These are phyloP conservation scores for Leptogaster cylindrica DNA, from an alignment of 2,888 invertebrate genomes.

Conservation along the genomic window DNA sequence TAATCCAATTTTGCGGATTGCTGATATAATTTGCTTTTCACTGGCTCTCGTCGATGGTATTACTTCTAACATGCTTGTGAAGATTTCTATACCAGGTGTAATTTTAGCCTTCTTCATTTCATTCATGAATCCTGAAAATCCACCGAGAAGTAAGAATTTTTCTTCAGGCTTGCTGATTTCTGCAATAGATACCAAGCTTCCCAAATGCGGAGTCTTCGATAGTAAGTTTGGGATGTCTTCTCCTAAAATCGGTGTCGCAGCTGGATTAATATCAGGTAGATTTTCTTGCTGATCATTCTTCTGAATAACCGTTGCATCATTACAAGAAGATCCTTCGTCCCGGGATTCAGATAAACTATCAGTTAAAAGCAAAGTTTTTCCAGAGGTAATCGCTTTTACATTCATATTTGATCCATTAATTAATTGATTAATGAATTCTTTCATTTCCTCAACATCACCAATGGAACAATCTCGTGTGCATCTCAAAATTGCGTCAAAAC, in stretches of 20 bases:
- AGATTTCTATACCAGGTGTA: slow-evolving; percentile 78
- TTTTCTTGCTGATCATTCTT: too few species aligned
- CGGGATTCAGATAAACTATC: too few species aligned
- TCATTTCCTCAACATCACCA: slow-evolving; percentile 69
- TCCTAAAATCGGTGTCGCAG: not conserved
- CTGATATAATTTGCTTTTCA: slow-evolving; percentile 72
- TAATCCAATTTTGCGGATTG: slow-evolving; percentile 68
- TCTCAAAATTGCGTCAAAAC: slow-evolving; percentile 82
- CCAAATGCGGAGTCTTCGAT: slow-evolving; percentile 66
- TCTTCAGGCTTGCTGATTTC: slow-evolving; percentile 69
- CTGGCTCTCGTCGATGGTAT: slow-evolving; percentile 70
- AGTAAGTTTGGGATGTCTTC: slow-evolving; percentile 71
- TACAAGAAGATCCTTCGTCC: too few species aligned
- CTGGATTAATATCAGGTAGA: too few species aligned
- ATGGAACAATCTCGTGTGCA: slow-evolving; percentile 82
- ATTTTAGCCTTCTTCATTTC: slow-evolving; percentile 74
- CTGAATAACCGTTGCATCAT: too few species aligned
- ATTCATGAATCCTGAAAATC: slow-evolving; percentile 74
- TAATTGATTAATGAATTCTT: slow-evolving; percentile 63
- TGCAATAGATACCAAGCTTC: slow-evolving; percentile 67
- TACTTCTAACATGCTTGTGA: slow-evolving; percentile 76
- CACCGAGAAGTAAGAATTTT: slow-evolving; percentile 80
- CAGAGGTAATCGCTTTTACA: too few species aligned
- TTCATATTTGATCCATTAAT: too few species aligned
- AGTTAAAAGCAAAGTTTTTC: too few species aligned